Conservation (phyloP, 2,888 invertebrate genomes). For the Hymenopus coronatus region DNA sequence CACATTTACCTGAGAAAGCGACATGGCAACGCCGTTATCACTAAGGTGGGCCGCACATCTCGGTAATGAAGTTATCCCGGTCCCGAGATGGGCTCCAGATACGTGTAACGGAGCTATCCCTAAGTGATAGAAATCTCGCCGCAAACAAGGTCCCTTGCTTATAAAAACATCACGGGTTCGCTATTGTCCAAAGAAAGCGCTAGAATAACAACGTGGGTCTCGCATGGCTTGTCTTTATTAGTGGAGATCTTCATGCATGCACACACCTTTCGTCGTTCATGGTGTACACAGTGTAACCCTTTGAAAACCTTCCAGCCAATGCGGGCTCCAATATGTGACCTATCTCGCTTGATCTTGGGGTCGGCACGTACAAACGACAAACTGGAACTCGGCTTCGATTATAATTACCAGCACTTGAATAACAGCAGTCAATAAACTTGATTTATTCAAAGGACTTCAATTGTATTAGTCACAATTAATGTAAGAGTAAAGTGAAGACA, state of each 20-base stretch:
- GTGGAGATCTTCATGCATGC: background rate
- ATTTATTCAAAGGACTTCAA: too few species aligned
- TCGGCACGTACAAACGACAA: background rate
- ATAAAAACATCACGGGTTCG: background rate
- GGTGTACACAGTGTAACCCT: background rate
- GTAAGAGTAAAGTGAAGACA: too few species aligned
- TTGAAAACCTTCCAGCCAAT: background rate
- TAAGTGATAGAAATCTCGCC: background rate
- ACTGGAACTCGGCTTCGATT: too few species aligned
- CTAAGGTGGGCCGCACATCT: background rate
- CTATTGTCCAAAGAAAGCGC: background rate
- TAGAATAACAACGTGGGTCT: background rate
- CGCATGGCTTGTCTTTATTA: background rate
- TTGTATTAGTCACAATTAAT: too few species aligned
- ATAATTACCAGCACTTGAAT: too few species aligned
- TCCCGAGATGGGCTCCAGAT: background rate
- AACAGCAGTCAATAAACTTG: too few species aligned
- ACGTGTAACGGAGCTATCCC: background rate
- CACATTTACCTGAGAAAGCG: background rate
- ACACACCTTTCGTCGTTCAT: background rate
- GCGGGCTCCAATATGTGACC: background rate
- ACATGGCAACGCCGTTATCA: background rate
- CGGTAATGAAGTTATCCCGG: background rate
- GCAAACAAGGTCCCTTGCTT: background rate
- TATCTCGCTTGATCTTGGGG: background rate